Evolutionary conservation across 2,113 vertebrate species (phyloP).

Genomic region (Sclerurus mexicanus): DNA sequence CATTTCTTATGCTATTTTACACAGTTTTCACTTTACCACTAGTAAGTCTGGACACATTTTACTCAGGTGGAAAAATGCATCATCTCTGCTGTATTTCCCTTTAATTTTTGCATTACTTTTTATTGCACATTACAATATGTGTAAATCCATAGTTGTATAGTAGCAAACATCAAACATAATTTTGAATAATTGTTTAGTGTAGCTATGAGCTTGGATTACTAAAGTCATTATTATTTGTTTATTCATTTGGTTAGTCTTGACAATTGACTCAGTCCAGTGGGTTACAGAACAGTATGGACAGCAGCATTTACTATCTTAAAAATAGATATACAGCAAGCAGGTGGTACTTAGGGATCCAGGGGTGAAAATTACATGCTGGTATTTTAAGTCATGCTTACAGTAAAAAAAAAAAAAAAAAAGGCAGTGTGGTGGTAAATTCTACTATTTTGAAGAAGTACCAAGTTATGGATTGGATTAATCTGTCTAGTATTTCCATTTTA

Average conservation of each 20-base stretch:
- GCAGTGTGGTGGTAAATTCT: not conserved
- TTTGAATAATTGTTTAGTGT: constrained; percentile 16
- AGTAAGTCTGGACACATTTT: not conserved
- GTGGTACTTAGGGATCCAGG: not conserved
- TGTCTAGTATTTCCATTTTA: not conserved
- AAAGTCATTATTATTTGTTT: not conserved
- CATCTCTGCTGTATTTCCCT: not conserved
- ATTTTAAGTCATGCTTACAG: not conserved
- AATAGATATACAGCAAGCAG: not conserved
- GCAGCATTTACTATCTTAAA: not conserved
- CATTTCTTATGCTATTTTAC: not conserved
- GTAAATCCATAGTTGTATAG: not conserved
- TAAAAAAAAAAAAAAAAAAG: not conserved
- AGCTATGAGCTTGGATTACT: not conserved
- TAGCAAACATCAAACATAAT: not conserved
- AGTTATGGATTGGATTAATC: not conserved
- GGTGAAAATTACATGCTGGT: not conserved
- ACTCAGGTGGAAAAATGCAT: not conserved
- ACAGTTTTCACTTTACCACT: not conserved
- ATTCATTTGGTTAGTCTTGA: constrained; percentile 1
- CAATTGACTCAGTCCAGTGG: not conserved
- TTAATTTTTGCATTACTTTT: not conserved
- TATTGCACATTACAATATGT: not conserved
- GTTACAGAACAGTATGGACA: not conserved
- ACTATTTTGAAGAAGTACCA: not conserved